Base-by-base conservation (phyloP, 2,888 invertebrate species). In the Ecliptopera silaceata region DNA sequence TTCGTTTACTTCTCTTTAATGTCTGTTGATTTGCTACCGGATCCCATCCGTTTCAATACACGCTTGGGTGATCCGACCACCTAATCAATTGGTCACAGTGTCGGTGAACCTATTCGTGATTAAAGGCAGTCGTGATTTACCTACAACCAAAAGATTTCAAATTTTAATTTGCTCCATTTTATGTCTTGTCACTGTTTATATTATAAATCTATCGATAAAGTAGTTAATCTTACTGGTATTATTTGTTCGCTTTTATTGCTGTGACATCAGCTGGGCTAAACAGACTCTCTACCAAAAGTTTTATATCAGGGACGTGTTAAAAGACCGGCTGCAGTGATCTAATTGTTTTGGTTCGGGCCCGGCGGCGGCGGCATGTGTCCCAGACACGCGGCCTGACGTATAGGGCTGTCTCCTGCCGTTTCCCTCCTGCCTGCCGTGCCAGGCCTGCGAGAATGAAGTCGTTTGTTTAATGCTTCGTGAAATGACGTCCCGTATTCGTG, bases 311-410 rank as follows among this genome's bases (percentile, higher is more conserved):
- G 70, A 74, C 67, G 74, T 77, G 79, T 78, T 77, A 65, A 76
- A 70, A 75, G 75, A 74, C 57, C 58, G 70, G 64, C 65, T 79
- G 74, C 72, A 75, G 74, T 75, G 77, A 80, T 81, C 75, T 83
- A 82, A 87, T 86, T 86, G 85, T 85, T 86, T 81, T 80, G 77
- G 75, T 79, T 76, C 71, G 76, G 81, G 81, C 75, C 76, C 81
- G 85, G 72, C 71, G 18, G 69, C 67, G 76, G 76, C 72, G 42
- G 65, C 63, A 63, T 62, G 56, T 63, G 66, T 60, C 58, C 44
- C 60, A 63, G 63, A 64, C 72, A 67, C 64, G 64, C 64, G 63
- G 65, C 62, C 69, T 70, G 70, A 75, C 71, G 65, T 72, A 80
- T 81, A 86, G 86, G 84, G 83, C 69, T 85, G 84, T 70, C 80